Evolutionary conservation across 2,888 invertebrate genomes (phyloP), one percentile per base, ranked within the genome.

Genomic region (Pheosia tremula): DNA sequence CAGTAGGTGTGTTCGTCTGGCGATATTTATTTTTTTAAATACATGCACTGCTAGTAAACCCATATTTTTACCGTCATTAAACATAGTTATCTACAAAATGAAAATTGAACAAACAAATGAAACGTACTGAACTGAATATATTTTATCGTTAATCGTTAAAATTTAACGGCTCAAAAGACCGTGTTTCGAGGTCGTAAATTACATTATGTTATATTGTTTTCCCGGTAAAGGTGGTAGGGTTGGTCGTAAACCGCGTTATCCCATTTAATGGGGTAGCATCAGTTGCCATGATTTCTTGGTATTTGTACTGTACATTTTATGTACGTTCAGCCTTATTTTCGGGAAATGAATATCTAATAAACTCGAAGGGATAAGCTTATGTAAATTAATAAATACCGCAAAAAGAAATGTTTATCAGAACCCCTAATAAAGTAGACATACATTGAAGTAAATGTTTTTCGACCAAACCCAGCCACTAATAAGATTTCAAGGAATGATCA

Each of bases 81-180:
- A n/a, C n/a, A n/a, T n/a, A 64, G 57, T 37, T 13, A 47, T n/a
- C 62, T 49, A 67, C 72, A 57, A 74, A 75, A 64, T 64, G 43
- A 68, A 57, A 47, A 61, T 56, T 67, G 57, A 39, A 63, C 61
- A 59, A 57, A 61, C n/a, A 58, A 72, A 67, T 58, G 41, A 39
- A 57, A 36, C 55, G 60, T 60, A 67, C 53, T 59, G 66, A 67
- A 70, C 62, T 67, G 68, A 67, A 72, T 66, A 66, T 66, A 73
- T 61, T 73, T 74, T 72, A 75, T 70, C 61, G 65, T 59, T 11
- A 11, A 39, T 52, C 55, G 55, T 61, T 64, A 64, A 64, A 58
- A 53, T 59, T 61, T 59, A 41, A 61, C 60, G 57, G 39, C 53
- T 24, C 41, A 60, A 13, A 54, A 60, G 57, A 59, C 58, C 38